Percentiles rank a stretch among this genome's conserved stretches.
These are phyloP conservation scores for Drosophila koepferae DNA, from an alignment of 2,888 invertebrate species.

Conservation along the genomic window DNA sequence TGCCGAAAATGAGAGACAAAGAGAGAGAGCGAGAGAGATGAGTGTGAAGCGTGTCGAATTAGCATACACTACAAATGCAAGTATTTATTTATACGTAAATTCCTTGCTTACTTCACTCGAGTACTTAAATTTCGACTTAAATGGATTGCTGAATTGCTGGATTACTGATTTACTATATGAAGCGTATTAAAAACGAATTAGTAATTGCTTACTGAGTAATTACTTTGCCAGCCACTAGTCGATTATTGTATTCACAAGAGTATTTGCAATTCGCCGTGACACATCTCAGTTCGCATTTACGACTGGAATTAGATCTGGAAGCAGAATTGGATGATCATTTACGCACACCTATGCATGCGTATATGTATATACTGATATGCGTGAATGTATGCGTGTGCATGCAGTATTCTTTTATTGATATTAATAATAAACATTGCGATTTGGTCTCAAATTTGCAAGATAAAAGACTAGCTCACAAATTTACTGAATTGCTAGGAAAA, in stretches of 20 bases:
- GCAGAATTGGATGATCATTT: not conserved
- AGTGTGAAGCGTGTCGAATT: not conserved
- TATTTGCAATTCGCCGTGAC: constrained; percentile 15
- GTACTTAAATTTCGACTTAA: too few relatives aligned
- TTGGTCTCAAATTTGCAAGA: constrained; percentile 3
- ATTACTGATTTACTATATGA: not conserved
- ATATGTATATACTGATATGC: not conserved
- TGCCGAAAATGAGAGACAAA: not conserved
- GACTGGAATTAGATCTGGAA: constrained; percentile 31
- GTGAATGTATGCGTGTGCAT: not conserved
- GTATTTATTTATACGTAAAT: not conserved
- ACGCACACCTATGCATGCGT: not conserved
- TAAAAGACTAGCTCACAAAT: not conserved
- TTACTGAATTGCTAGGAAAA: not conserved
- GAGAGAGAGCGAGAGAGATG: not conserved
- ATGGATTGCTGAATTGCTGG: not conserved
- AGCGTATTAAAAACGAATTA: not conserved
- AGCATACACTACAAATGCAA: not conserved
- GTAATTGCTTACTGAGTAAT: not conserved
- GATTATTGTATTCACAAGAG: constrained; percentile 4
- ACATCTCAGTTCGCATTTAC: not conserved
- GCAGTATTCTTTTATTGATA: not conserved
- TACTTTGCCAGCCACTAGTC: not conserved
- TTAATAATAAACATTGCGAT: not conserved
- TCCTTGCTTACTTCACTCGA: not conserved